Percentiles rank a stretch among this genome's conserved stretches.
These are phyloP conservation scores for Drosophila meridiana DNA, from an alignment of 2,888 invertebrate genomes.

Conservation along the genomic window DNA sequence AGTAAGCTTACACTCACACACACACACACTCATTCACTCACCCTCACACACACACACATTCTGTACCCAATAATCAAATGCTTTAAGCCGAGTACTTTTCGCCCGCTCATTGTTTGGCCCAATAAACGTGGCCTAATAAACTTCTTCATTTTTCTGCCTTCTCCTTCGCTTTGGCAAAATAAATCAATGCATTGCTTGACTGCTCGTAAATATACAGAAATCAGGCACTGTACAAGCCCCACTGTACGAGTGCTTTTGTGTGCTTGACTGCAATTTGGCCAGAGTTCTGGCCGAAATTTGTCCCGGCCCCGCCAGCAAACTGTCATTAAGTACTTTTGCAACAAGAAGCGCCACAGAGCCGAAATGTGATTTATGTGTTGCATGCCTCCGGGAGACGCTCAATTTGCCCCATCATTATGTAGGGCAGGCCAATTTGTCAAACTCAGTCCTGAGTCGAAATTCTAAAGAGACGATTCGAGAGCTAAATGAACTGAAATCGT, in stretches of 20 bases:
- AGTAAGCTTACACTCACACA: no score
- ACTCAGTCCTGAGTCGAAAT: conserved; percentile 26
- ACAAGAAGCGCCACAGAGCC: conserved; percentile 24
- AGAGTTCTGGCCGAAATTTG: not conserved
- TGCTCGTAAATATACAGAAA: conserved; percentile 22
- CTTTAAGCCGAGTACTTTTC: not conserved
- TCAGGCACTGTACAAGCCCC: not conserved
- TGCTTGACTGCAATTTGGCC: conserved; percentile 32
- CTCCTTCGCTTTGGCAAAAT: not conserved
- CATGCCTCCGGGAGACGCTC: conserved; percentile 15
- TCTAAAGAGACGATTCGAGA: not conserved
- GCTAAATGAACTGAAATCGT: conserved; percentile 34
- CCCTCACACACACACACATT: not conserved
- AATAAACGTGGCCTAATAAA: conserved; percentile 26
- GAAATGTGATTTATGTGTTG: conserved; percentile 43
- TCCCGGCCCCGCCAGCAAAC: conserved; percentile 5
- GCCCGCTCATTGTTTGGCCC: conserved; percentile 16
- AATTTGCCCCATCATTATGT: conserved; percentile 40
- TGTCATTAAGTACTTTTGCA: conserved; percentile 50
- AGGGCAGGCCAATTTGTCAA: conserved; percentile 49
- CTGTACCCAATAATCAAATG: not conserved
- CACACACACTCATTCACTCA: not conserved
- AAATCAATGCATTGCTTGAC: conserved; percentile 38
- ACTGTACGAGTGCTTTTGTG: not conserved
- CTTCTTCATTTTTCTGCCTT: not conserved